Base-by-base conservation (phyloP, 2,888 invertebrate species). In the Junonia oenone region DNA sequence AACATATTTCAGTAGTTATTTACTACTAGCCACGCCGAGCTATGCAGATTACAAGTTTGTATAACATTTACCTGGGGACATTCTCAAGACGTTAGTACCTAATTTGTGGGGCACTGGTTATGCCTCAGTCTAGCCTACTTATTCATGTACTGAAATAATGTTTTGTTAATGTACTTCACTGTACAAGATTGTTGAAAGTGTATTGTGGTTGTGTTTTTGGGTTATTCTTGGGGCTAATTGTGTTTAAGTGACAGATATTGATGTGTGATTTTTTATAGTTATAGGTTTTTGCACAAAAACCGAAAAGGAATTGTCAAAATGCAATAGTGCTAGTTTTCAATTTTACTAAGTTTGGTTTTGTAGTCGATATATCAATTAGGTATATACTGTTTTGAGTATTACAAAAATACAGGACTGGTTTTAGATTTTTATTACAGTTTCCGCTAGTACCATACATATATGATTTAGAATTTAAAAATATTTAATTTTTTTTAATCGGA, bases 1-100 rank as follows among this genome's bases (percentile, higher is more conserved):
- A 22, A 55, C 56, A 59, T 60, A 63, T 56, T 63, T 63, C 60
- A 62, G 49, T 51, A 60, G 62, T 65, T 61, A 64, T 58, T 62
- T 59, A 62, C 62, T 61, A 59, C 58, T 61, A 59, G 57, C 56
- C 58, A 55, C 49, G 56, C 49, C 49, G 47, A 63, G 63, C 52
- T 58, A 59, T 61, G 62, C 59, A 62, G 59, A 62, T 65, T 62
- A 63, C 56, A 60, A 59, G 55, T 53, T 48, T 40, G 55, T 55
- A 45, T 60, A 53, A 58, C 58, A 62, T 63, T 59, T 59, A 62
- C 60, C 52, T 56, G 43, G 55, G 58, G 57, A 58, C 61, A 54
- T 60, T 56, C 56, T 61, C 53, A 61, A 62, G 62, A 61, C 52
- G 43, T 62, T 58, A 62, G 55, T 62, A 55, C 55, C 57, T 65